phyloP scores from a whole-genome alignment of 1,140 invertebrate species.

The Drosophila rhopaloa region DNA sequence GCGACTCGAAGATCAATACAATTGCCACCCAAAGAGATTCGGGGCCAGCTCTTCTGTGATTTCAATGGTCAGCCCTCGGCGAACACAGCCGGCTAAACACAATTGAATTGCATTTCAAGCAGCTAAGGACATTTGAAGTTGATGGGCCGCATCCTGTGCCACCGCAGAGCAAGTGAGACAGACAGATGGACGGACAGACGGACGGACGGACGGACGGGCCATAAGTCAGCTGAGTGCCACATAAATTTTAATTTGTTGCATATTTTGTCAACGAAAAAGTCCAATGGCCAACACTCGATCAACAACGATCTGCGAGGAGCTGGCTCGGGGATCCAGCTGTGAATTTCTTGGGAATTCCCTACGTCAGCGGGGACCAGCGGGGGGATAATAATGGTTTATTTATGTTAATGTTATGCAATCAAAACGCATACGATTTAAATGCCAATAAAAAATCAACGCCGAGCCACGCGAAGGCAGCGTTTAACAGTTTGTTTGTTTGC shows the following conservation, averaged over 20 bases:
- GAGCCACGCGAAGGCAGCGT: constrained; percentile 46
- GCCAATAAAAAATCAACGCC: constrained; percentile 84
- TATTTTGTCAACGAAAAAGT: constrained; percentile 82
- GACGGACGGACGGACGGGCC: constrained; percentile 1
- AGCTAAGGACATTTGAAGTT: constrained; percentile 80
- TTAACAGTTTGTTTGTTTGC: constrained; percentile 74
- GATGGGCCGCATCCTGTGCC: constrained; percentile 77
- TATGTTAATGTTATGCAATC: constrained; percentile 84
- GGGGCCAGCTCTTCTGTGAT: constrained; percentile 14
- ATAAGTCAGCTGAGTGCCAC: constrained; percentile 72
- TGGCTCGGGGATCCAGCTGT: constrained; percentile 72
- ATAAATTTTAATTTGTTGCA: constrained; percentile 85
- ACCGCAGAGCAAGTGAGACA: background rate
- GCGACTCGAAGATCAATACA: constrained; percentile 69
- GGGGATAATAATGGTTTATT: constrained; percentile 79
- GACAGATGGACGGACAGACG: background rate
- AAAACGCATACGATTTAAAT: constrained; percentile 84
- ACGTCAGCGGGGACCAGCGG: constrained; percentile 30
- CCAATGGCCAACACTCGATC: constrained; percentile 2
- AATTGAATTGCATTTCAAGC: constrained; percentile 84
- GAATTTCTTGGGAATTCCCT: constrained; percentile 85
- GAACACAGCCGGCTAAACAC: constrained; percentile 40
- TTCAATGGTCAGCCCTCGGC: constrained; percentile 42
- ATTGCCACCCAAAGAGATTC: constrained; percentile 73
- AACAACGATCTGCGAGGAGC: constrained; percentile 2